Base-by-base conservation (phyloP, 2,797 vertebrate species). In the Kryptopterus vitreolus region DNA sequence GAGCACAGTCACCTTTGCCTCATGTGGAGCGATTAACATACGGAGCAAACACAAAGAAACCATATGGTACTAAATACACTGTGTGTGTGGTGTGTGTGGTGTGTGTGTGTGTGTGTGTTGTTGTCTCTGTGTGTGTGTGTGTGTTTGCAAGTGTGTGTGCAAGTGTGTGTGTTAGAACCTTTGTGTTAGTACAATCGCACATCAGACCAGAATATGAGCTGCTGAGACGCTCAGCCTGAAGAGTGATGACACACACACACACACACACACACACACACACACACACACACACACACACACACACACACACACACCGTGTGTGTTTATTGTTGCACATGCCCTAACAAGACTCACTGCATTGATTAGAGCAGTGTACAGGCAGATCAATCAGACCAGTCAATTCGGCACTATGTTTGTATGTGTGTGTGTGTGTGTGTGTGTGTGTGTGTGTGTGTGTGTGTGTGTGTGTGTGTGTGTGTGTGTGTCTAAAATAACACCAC, bases 371-470 rank as follows among this genome's bases (percentile, higher is more conserved):
- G 22, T 52, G 52, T 69, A 58, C 65, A 79, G 80, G 74, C 76
- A 81, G 82, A 86, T 86, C 82, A 81, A 84, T 81, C 75, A 16
- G 38, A 62, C 66, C 57, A 61, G 78, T 84, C 80, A 22, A 85
- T 82, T 58, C 71, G 77, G 48, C 57, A 66, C 43, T 70, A 53
- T 57, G 74, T 63, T 46, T 77, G 80, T 66, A 57, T 85, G 81
- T 80, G 83, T 48, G 65, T 69, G 65, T 69, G 69, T 57, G 75
- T 38, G 50, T 20, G 48, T 55, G 50, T 31, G 43, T 50, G 66
- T 69, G n/a, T 26, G 38, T 48, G n/a, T 31, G 18, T 11, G 9
- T n/a, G 9, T 31, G 26, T 55, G 26, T n/a, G 31, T 48, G 35
- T 43, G 73, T 43, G 73, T 46, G 38, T 61, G 73, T 48, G 57